These are phyloP conservation scores for Apamea sordens DNA, from an alignment of 2,888 invertebrate species.

Conservation along the genomic window DNA sequence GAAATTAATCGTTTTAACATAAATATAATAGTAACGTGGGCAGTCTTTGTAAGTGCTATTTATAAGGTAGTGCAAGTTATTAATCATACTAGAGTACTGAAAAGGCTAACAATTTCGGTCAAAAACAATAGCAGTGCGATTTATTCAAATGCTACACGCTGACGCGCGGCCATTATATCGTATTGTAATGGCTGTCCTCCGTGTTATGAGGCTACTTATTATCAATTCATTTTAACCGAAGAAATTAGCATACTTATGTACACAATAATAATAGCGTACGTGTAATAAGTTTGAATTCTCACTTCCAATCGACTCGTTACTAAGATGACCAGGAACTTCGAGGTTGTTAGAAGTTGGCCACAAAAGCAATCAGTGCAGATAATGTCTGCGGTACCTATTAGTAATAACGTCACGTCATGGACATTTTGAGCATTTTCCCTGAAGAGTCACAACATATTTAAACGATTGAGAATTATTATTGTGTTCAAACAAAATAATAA, in stretches of 20 bases:
- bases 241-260: constrained; percentile 52
- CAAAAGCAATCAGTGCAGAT: constrained; percentile 9
- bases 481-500: background rate
- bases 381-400: background rate
- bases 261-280: constrained; percentile 29
- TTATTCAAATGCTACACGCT: constrained; percentile 48
- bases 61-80: constrained; percentile 36
- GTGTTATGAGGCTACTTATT: constrained; percentile 54
- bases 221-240: constrained; percentile 48
- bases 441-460: constrained; percentile 3
- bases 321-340: background rate
- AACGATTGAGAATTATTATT: too few species aligned
- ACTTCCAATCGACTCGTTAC: background rate
- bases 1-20: background rate
- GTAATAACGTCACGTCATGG: constrained; percentile 13
- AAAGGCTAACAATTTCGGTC: constrained; percentile 29
- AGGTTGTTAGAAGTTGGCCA: constrained; percentile 17
- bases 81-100: constrained; percentile 31
- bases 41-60: constrained; percentile 8
- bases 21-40: background rate
- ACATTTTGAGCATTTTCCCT: background rate
- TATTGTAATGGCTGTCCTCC: constrained; percentile 51
- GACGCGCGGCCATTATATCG: constrained; percentile 51
- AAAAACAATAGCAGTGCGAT: constrained; percentile 56
- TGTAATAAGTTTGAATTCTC: constrained; percentile 8